Conservation (phyloP, 2,113 vertebrate species). For the Paedocypris sp. region DNA sequence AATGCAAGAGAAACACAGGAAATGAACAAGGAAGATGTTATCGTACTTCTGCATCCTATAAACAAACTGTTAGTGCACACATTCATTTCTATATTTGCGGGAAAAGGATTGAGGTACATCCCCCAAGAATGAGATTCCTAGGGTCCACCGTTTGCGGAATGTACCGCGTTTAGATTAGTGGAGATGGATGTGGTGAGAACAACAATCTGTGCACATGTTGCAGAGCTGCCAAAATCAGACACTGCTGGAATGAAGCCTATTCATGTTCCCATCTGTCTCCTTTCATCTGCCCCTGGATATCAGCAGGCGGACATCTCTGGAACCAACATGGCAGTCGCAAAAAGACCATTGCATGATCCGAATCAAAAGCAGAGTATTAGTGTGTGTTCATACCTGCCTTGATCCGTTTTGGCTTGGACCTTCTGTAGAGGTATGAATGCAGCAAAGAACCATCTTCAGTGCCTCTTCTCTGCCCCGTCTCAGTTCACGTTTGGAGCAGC, state of each 20-base stretch:
- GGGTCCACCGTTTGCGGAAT: conserved; percentile 54
- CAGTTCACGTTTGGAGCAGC: no score
- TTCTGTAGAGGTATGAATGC: no score
- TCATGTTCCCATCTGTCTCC: not conserved
- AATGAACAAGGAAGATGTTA: conserved; percentile 31
- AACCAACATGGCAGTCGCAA: not conserved
- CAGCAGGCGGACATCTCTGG: conserved; percentile 2
- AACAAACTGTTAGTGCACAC: conserved; percentile 27
- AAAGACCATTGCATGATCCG: not conserved
- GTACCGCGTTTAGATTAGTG: conserved; percentile 47
- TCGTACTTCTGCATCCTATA: conserved; percentile 24
- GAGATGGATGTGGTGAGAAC: conserved; percentile 29
- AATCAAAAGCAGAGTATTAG: not conserved
- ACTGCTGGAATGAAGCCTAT: conserved; percentile 42
- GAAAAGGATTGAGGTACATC: conserved; percentile 27
- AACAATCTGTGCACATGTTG: conserved; percentile 47
- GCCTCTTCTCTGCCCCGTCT: no score
- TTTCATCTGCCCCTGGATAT: not conserved
- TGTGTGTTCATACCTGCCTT: not conserved
- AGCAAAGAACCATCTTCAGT: no score
- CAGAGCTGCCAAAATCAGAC: conserved; percentile 36
- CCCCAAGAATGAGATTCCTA: conserved; percentile 48
- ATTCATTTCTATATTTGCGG: conserved; percentile 24
- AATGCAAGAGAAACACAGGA: conserved; percentile 18
- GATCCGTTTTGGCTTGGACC: no score